Conservation (phyloP, 2,113 vertebrate species). For the Psittacara wagleri region DNA sequence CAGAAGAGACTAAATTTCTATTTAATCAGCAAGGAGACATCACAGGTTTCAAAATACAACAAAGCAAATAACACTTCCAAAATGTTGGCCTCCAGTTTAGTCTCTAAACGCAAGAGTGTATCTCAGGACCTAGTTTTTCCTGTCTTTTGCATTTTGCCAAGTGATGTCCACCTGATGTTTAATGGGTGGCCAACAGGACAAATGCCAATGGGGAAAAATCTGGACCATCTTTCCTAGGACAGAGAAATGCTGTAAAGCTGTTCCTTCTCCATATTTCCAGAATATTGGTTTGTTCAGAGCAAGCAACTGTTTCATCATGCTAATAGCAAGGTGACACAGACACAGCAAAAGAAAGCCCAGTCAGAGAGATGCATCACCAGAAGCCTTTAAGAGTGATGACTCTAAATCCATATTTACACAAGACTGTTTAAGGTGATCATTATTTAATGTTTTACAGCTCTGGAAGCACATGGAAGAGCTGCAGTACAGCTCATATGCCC, state of each 20-base stretch:
- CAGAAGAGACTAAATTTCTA: not conserved
- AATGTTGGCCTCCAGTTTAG: not conserved
- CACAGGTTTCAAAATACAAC: not conserved
- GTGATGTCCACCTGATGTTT: not conserved
- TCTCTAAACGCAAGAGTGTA: not conserved
- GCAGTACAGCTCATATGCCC: rapidly evolving
- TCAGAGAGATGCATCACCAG: not conserved
- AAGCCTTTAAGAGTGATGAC: rapidly evolving
- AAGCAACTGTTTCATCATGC: not conserved
- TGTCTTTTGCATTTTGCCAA: not conserved
- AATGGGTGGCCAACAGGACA: rapidly evolving
- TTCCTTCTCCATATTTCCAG: not conserved
- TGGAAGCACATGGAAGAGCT: not conserved
- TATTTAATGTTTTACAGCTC: not conserved
- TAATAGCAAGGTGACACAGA: not conserved
- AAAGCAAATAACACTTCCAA: not conserved
- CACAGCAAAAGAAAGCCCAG: not conserved
- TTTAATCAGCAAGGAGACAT: not conserved
- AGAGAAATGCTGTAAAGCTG: not conserved
- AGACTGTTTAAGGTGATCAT: rapidly evolving
- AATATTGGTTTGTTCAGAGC: not conserved
- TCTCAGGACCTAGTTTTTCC: no score
- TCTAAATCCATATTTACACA: rapidly evolving
- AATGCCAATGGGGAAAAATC: not conserved
- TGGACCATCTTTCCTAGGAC: not conserved